phyloP scores from a whole-genome alignment of 2,113 vertebrate species.

The Caracal caracal region DNA sequence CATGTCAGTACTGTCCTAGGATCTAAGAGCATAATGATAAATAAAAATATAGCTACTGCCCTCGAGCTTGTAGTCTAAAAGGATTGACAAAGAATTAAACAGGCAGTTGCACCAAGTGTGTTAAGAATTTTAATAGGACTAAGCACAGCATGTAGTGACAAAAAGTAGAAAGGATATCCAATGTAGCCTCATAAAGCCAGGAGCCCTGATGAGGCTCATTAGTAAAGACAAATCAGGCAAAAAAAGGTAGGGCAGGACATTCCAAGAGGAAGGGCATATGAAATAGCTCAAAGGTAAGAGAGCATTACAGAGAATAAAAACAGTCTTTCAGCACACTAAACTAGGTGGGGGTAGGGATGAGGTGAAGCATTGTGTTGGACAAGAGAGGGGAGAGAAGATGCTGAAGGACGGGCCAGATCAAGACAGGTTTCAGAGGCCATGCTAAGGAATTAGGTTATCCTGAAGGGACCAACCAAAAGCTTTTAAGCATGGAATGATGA shows the following conservation, averaged over 20 bases:
- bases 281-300: neutral
- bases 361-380: neutral
- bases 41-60: constrained; percentile 13
- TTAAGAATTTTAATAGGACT: neutral
- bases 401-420: neutral
- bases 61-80: constrained; percentile 26
- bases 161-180: neutral
- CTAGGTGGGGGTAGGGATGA: neutral
- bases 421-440: neutral
- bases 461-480: neutral
- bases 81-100: neutral
- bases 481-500: neutral
- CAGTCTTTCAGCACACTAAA: neutral
- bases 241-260: neutral
- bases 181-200: neutral
- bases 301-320: neutral
- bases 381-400: neutral
- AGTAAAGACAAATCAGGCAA: neutral
- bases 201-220: neutral
- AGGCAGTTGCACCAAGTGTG: neutral
- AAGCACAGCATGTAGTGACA: neutral
- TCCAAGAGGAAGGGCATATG: neutral
- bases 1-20: neutral
- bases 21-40: neutral
- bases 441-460: neutral